A percentile compares a stretch with the other conserved stretches of the same genome.
Evolutionary conservation across 2,113 vertebrate genomes (phyloP).

Genomic region (Petrocephalus zakoni): DNA sequence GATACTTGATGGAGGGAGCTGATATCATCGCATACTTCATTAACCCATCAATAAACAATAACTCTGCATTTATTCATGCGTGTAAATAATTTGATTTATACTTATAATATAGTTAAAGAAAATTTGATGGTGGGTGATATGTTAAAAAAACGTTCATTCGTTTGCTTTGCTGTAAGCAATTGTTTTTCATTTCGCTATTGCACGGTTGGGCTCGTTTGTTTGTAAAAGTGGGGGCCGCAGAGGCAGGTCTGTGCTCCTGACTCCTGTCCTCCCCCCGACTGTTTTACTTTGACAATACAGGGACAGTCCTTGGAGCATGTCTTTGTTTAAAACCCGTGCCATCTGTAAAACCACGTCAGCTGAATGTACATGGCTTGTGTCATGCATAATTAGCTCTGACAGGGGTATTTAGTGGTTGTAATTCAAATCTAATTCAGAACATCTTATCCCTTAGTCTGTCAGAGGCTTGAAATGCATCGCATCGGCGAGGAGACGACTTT

Average conservation of each 20-base stretch:
- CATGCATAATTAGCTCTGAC: conserved; percentile 93
- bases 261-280: conserved; percentile 42
- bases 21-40: neutral
- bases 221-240: conserved; percentile 47
- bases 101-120: neutral
- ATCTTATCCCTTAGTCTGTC: conserved; percentile 99
- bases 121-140: neutral
- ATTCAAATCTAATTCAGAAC: conserved; percentile 99
- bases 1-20: neutral
- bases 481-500: conserved; percentile 67
- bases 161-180: neutral
- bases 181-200: conserved; percentile 39
- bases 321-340: conserved; percentile 85
- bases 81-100: neutral
- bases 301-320: conserved; percentile 78
- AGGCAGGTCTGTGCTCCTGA: conserved; percentile 53
- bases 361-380: conserved; percentile 84
- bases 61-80: neutral
- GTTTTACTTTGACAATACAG: conserved; percentile 80
- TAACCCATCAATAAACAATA: neutral
- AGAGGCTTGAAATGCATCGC: conserved; percentile 85
- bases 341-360: conserved; percentile 72
- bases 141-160: conserved; percentile 11
- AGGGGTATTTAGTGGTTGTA: conserved; percentile 99
- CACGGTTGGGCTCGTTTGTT: conserved; percentile 67